Percentiles rank a stretch among this genome's conserved stretches.
Evolutionary conservation across 1,140 invertebrate genomes (phyloP).

Genomic region (Drosophila melanogaster): Release_6_plus_ISO1_MT NT_033779.5:10606501-10607000

Average conservation of each 20-base stretch:
- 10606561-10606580: conserved; percentile 38
- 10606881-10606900: conserved; percentile 77
- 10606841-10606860: conserved; percentile 1
- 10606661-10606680: conserved; percentile 75
- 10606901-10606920: conserved; percentile 28
- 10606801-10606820: conserved; percentile 58
- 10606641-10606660: conserved; percentile 83
- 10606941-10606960: conserved; percentile 5
- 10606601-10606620: neutral
- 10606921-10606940: conserved; percentile 35
- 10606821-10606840: conserved; percentile 3
- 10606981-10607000: neutral
- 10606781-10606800: conserved; percentile 43
- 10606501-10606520: conserved; percentile 69
- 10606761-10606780: conserved; percentile 14
- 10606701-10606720: conserved; percentile 61
- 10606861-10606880: conserved; percentile 65
- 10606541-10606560: conserved; percentile 72
- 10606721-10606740: conserved; percentile 76
- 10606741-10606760: conserved; percentile 20
- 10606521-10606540: conserved; percentile 82
- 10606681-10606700: conserved; percentile 25
- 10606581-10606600: neutral
- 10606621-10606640: conserved; percentile 38
- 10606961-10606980: neutral